Evolutionary conservation across 2,888 invertebrate species (phyloP), one percentile per base, ranked within the genome.

Genomic region (Disparrhopalites patrizii): DNA sequence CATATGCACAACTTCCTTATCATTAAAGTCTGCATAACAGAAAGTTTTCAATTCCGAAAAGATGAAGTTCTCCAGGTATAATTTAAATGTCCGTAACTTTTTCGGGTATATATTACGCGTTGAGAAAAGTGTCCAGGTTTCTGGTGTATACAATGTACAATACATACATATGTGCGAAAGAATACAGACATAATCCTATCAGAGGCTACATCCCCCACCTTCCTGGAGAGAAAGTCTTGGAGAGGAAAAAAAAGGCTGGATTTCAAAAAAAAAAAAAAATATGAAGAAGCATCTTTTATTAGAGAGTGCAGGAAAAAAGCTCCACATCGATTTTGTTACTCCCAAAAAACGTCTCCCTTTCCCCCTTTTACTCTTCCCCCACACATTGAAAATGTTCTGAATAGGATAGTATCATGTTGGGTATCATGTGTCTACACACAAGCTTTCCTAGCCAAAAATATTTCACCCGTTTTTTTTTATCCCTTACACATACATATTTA

Each of bases 271-370:
- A n/a, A n/a, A n/a, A n/a, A n/a, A n/a, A 47, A 47, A 47, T 47
- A 47, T 47, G 47, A 47, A 47, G 25, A 47, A 47, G 25, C 23
- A 47, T 47, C 47, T 47, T 47, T 20, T 47, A 47, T n/a, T n/a
- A n/a, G n/a, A n/a, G n/a, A n/a, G n/a, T n/a, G n/a, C n/a, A 47
- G 47, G 25, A 25, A 25, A 47, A 47, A 47, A 47, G 47, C 47
- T 47, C 47, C 47, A 47, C 20, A 47, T 47, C 47, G 47, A 47
- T 47, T 47, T 18, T 47, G 47, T 4, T 47, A 18, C 23, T 23
- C 3, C n/a, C 23, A 20, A n/a, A n/a, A n/a, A n/a, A n/a, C n/a
- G n/a, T n/a, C n/a, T n/a, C n/a, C n/a, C n/a, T n/a, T n/a, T n/a
- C n/a, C n/a, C n/a, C n/a, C n/a, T n/a, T n/a, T n/a, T n/a, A n/a